These are phyloP conservation scores for Drosophila nigromelanica DNA, from an alignment of 1,140 invertebrate genomes.

Conservation along the genomic window DNA sequence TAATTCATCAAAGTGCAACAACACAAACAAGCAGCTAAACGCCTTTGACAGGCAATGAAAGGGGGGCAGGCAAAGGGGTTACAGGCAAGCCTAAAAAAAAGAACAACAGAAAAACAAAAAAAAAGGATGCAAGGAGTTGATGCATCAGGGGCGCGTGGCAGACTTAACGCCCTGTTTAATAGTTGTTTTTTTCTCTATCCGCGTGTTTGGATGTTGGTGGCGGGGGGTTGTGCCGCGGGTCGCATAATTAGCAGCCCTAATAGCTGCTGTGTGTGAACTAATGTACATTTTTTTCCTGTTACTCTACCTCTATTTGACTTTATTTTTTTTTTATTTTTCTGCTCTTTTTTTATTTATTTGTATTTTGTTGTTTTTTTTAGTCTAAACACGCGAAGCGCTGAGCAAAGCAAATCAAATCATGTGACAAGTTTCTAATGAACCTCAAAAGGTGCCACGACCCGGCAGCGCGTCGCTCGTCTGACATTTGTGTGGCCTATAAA, in stretches of 20 bases:
- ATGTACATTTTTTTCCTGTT: constrained; percentile 12
- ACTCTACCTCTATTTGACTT: constrained; percentile 4
- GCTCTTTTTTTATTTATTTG: constrained; percentile 4
- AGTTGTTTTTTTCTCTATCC: constrained; percentile 5
- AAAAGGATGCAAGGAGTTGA: constrained; percentile 24
- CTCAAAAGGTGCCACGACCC: constrained; percentile 57
- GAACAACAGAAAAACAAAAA: constrained; percentile 11
- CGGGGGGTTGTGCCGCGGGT: constrained; percentile 48
- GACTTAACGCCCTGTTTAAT: constrained; percentile 45
- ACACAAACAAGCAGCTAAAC: constrained; percentile 50
- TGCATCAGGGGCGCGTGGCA: constrained; percentile 59
- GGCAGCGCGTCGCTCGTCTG: constrained; percentile 9
- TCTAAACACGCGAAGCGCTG: constrained; percentile 6
- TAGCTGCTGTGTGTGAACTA: constrained; percentile 25
- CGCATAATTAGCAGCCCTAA: constrained; percentile 74
- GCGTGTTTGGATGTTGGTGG: background rate
- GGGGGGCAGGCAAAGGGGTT: constrained; percentile 23
- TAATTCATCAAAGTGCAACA: constrained; percentile 63
- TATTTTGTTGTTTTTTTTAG: constrained; percentile 5
- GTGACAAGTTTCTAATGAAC: constrained; percentile 81
- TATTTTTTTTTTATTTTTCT: constrained; percentile 28
- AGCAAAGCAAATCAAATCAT: constrained; percentile 71
- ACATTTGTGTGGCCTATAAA: constrained; percentile 78
- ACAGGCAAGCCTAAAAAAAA: background rate
- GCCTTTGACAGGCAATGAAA: constrained; percentile 73